These are phyloP conservation scores for Scotopteryx bipunctaria DNA, from an alignment of 2,888 invertebrate genomes.

Conservation along the genomic window DNA sequence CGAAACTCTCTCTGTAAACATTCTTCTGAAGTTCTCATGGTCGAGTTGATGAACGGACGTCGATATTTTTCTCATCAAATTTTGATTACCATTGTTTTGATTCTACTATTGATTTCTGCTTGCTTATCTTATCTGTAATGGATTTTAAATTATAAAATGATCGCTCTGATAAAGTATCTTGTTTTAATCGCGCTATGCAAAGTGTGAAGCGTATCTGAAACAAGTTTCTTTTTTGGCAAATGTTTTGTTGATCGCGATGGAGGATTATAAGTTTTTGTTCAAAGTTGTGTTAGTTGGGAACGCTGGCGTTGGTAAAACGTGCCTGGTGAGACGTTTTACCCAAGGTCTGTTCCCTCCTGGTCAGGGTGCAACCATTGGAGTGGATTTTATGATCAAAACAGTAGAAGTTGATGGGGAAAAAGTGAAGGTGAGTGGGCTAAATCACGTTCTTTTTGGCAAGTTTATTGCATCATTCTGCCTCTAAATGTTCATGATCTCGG, in stretches of 20 bases:
- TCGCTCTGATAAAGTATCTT: slow-evolving; percentile 52
- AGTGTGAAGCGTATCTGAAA: slow-evolving; percentile 65
- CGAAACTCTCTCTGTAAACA: slow-evolving; percentile 2
- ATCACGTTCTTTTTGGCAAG: slow-evolving; percentile 41
- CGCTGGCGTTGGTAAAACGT: slow-evolving; percentile 99
- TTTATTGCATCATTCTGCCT: slow-evolving; percentile 51
- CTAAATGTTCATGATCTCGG: slow-evolving; percentile 31
- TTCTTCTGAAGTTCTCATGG: slow-evolving; percentile 1
- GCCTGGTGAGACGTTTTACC: slow-evolving; percentile 97
- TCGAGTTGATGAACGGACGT: slow-evolving; percentile 36
- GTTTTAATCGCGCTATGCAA: slow-evolving; percentile 58
- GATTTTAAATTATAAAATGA: slow-evolving; percentile 61
- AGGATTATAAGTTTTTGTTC: slow-evolving; percentile 99
- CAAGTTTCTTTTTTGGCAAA: slow-evolving; percentile 55
- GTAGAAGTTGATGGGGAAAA: slow-evolving; percentile 98
- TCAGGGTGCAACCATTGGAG: slow-evolving; percentile 99
- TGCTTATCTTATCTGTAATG: slow-evolving; percentile 62
- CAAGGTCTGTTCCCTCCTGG: slow-evolving; percentile 99
- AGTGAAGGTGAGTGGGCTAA: slow-evolving; percentile 88
- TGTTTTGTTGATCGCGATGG: slow-evolving; percentile 86
- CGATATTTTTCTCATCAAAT: slow-evolving; percentile 42
- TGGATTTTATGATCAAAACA: slow-evolving; percentile 99
- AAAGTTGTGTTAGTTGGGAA: slow-evolving; percentile 99
- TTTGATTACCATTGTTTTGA: slow-evolving; percentile 46
- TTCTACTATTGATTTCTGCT: slow-evolving; percentile 24